phyloP scores from a whole-genome alignment of 2,888 invertebrate genomes.

The Stenurella melanura region DNA sequence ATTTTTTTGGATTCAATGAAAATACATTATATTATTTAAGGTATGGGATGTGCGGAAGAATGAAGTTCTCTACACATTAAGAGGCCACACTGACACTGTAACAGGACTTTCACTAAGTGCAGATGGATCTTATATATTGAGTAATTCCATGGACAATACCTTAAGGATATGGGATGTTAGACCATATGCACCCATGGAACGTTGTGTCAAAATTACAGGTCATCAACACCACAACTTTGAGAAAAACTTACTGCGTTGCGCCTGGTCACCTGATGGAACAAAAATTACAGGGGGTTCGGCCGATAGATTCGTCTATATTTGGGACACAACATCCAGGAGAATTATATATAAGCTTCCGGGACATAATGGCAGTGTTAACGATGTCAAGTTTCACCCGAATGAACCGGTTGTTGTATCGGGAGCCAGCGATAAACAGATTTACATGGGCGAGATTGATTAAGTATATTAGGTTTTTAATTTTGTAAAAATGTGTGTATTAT shows the following conservation, averaged over 20 bases:
- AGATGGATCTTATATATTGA: conserved; percentile 92
- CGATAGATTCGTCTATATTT: conserved; percentile 96
- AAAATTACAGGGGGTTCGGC: conserved; percentile 88
- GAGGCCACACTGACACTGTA: conserved; percentile 96
- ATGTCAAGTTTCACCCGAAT: conserved; percentile 94
- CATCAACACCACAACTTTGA: conserved; percentile 99
- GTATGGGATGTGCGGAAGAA: conserved; percentile 97
- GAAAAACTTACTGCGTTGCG: conserved; percentile 93
- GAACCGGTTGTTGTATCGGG: conserved; percentile 96
- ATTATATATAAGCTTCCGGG: conserved; percentile 98
- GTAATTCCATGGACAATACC: conserved; percentile 98
- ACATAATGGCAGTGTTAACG: conserved; percentile 98
- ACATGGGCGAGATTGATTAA: conserved; percentile 93
- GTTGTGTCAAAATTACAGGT: conserved; percentile 90
- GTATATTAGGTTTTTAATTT: background rate
- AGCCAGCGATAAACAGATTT: conserved; percentile 96
- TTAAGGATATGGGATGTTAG: conserved; percentile 97
- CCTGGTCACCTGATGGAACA: conserved; percentile 60
- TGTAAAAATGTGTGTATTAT: background rate
- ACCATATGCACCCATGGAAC: conserved; percentile 93
- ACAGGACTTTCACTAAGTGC: conserved; percentile 91
- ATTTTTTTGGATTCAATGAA: too few species aligned
- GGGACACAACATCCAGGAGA: conserved; percentile 95
- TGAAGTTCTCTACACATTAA: conserved; percentile 87
- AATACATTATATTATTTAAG: conserved; percentile 42